Base-by-base conservation (phyloP, 2,888 invertebrate species). In the Luperina testacea region DNA sequence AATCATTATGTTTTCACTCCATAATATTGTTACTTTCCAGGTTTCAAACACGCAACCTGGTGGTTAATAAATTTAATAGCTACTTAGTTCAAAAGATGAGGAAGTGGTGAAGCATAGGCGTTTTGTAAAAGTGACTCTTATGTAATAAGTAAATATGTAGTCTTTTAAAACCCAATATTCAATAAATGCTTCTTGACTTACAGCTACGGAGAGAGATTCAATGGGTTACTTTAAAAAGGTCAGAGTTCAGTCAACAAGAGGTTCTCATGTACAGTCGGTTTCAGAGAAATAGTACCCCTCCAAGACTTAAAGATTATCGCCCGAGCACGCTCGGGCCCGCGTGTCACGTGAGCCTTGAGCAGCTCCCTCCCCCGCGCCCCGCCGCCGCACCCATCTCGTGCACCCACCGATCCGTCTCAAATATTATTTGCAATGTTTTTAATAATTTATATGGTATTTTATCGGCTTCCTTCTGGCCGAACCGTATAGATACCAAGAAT, bases 191-290 rank as follows among this genome's bases (percentile, higher is more conserved):
- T 57, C 67, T 63, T 32, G 48, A 48, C 48, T 48, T 48, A 48
- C 48, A 48, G 48, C 48, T 15, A 32, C 32, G 48, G 64, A 38
- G 63, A 80, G 9, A 68, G 2, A 48, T 38, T 75, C 61, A 69
- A 63, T 57, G 17, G 45, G 53, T 63, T 61, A 63, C 81, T 48
- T 24, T 15, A 53, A 17, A 68, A 81, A 80, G 75, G 69, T 69
- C 81, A 57, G 20, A 11, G 48, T 42, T 42, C 13, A 17, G 32
- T 53, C n/a, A 38, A n/a, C 38, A 70, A 76, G 67, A 20, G n/a
- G 20, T 72, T 68, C 77, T 82, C 71, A 77, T 59, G 53, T 72
- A n/a, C n/a, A n/a, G n/a, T n/a, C n/a, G n/a, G n/a, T n/a, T n/a
- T n/a, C n/a, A n/a, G n/a, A n/a, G n/a, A n/a, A n/a, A n/a, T n/a